Base-by-base conservation (phyloP, 2,888 invertebrate species). In the Alsophila aescularia region DNA sequence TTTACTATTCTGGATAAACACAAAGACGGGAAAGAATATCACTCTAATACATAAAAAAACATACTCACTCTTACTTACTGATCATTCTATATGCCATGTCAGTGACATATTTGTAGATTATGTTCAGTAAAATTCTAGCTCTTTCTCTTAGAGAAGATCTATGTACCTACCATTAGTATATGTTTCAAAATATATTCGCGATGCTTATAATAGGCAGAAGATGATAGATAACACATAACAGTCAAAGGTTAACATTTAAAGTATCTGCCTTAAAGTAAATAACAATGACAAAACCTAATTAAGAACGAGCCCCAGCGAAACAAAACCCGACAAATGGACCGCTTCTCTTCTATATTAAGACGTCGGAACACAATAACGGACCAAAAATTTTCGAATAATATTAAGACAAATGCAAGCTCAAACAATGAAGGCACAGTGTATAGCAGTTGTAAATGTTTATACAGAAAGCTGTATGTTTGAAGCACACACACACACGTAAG, bases 371-470 rank as follows among this genome's bases (percentile, higher is more conserved):
- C 56, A 56, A 65, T 54, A 27, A 44, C 44, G 40, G 45, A 37
- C 52, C 43, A 52, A 56, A 56, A 41, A 62, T 62, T 70, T 71
- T 64, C 59, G 63, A 67, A 66, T 70, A 69, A 64, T 67, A 70
- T 73, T 75, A 82, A 79, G 77, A 77, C 76, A 72, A 76, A 83
- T 80, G 73, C 58, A 45, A 45, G 29, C 35, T 35, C 12, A 35
- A 41, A 45, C 52, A 52, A 52, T 52, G 41, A 47, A 29, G 2
- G 12, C 45, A 40, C 45, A 29, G 40, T 52, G 18, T 10, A 32
- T 9, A 13, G 7, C 39, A 52, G 52, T 12, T 7, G 15, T 10
- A 18, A 32, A 45, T 9, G 10, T 39, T 32, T 2, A 9, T 15
- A 27, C 40, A 40, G 16, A 29, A 29, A n/a, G 32, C 14, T 13